A percentile compares a stretch with the other conserved stretches of the same genome.
phyloP scores from a whole-genome alignment of 2,888 invertebrate species.

The Synergus itoensis region DNA sequence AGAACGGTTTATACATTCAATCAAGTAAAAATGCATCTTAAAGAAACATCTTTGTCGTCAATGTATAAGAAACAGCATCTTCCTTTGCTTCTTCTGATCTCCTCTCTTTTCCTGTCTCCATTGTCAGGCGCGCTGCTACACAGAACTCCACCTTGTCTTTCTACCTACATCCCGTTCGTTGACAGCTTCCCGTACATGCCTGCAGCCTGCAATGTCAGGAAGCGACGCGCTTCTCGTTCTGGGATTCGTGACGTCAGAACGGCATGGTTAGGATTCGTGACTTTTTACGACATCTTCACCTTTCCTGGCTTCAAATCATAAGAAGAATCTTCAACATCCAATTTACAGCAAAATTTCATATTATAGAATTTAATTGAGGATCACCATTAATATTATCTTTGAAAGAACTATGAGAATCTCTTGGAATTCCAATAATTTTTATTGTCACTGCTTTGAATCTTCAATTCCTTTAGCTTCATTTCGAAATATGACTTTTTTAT shows the following conservation, averaged over 20 bases:
- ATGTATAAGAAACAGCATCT: slow-evolving; percentile 19
- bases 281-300: slow-evolving; percentile 34
- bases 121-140: slow-evolving; percentile 59
- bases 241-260: slow-evolving; percentile 23
- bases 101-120: slow-evolving; percentile 49
- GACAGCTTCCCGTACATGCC: slow-evolving; percentile 59
- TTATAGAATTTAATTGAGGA: neutral
- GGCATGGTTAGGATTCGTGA: slow-evolving; percentile 21
- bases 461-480: too few species aligned
- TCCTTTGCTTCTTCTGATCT: slow-evolving; percentile 46
- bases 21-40: slow-evolving; percentile 6
- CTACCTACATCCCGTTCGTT: slow-evolving; percentile 58
- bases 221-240: slow-evolving; percentile 29
- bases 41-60: slow-evolving; percentile 22
- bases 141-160: slow-evolving; percentile 62
- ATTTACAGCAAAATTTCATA: neutral
- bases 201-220: slow-evolving; percentile 47
- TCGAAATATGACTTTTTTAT: too few species aligned
- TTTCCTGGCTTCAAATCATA: slow-evolving; percentile 6
- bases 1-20: neutral
- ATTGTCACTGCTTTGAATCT: too few species aligned
- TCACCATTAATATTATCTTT: too few species aligned
- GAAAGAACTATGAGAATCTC: too few species aligned
- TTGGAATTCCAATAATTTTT: too few species aligned
- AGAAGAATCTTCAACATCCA: slow-evolving; percentile 2